phyloP scores from a whole-genome alignment of 2,113 vertebrate genomes.

The Notothenia rossii region DNA sequence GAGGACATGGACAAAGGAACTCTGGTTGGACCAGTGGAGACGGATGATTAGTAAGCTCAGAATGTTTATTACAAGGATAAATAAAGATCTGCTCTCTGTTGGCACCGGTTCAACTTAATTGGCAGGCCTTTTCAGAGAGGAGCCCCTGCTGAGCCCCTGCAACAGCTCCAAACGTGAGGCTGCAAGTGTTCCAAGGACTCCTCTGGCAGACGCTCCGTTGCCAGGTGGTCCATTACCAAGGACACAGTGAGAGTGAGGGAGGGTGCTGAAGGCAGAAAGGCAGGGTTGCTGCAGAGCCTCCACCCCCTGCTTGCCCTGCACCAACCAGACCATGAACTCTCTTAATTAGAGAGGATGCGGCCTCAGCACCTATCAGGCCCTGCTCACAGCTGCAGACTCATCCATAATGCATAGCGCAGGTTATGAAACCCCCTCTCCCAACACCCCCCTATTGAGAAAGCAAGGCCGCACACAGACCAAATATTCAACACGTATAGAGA shows the following conservation, averaged over 20 bases:
- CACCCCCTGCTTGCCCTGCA: constrained; percentile 67
- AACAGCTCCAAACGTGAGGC: constrained; percentile 70
- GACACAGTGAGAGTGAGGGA: constrained; percentile 56
- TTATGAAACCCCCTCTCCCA: constrained; percentile 64
- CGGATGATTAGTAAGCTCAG: constrained; percentile 70
- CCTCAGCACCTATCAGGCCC: constrained; percentile 76
- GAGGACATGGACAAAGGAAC: constrained; percentile 69
- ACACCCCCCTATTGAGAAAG: constrained; percentile 49
- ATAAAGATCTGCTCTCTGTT: constrained; percentile 77
- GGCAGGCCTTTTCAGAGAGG: constrained; percentile 74
- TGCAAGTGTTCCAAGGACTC: constrained; percentile 67
- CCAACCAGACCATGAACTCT: constrained; percentile 75
- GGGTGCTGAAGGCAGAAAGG: constrained; percentile 59
- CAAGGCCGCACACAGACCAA: constrained; percentile 49
- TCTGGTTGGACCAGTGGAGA: constrained; percentile 57
- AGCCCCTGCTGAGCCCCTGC: constrained; percentile 75
- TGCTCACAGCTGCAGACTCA: constrained; percentile 74
- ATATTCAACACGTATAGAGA: constrained; percentile 42
- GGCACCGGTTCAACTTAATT: constrained; percentile 78
- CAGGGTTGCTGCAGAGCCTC: constrained; percentile 57
- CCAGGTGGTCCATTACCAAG: constrained; percentile 80
- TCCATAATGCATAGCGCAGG: constrained; percentile 78
- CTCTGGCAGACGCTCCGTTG: constrained; percentile 63
- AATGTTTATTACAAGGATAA: constrained; percentile 79
- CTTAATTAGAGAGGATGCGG: constrained; percentile 81